Evolutionary conservation across 1,140 invertebrate genomes (phyloP).

Genomic region (Lamellibrachia luymesi): DNA sequence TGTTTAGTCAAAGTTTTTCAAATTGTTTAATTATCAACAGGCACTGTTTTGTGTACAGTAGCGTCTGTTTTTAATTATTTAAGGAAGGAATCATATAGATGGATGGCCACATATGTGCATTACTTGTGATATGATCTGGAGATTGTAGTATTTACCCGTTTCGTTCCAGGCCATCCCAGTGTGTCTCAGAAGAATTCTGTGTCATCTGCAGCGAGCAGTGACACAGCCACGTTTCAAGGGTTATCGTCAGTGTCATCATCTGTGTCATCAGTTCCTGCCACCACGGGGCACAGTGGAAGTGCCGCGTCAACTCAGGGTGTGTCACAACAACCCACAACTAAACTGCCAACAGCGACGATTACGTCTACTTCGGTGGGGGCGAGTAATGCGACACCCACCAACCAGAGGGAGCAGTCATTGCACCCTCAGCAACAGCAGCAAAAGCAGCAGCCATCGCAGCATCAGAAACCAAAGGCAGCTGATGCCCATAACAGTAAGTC

Average conservation of each 20-base stretch:
- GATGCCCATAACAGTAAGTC: conserved; percentile 15
- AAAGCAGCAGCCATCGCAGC: conserved; percentile 19
- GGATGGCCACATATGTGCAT: too few relatives aligned
- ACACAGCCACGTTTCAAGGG: neutral
- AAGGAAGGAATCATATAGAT: too few relatives aligned
- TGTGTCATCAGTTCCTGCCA: neutral
- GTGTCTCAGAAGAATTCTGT: neutral
- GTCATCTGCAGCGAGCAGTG: neutral
- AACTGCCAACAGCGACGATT: neutral
- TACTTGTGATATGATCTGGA: too few relatives aligned
- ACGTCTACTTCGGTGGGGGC: neutral
- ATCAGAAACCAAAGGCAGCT: neutral
- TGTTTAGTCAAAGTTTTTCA: too few relatives aligned
- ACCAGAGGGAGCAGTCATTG: conserved; percentile 6
- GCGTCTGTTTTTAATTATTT: too few relatives aligned
- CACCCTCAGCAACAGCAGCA: conserved; percentile 15
- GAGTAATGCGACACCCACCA: neutral
- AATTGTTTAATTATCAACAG: too few relatives aligned
- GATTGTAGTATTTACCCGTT: neutral
- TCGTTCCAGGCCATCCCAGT: neutral
- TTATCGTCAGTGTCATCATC: neutral
- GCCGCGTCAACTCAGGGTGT: neutral
- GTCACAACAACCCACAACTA: neutral
- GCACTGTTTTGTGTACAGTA: too few relatives aligned
- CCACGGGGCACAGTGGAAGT: neutral